phyloP scores from a whole-genome alignment of 2,888 invertebrate species.

The Ennomos fuscantarius region DNA sequence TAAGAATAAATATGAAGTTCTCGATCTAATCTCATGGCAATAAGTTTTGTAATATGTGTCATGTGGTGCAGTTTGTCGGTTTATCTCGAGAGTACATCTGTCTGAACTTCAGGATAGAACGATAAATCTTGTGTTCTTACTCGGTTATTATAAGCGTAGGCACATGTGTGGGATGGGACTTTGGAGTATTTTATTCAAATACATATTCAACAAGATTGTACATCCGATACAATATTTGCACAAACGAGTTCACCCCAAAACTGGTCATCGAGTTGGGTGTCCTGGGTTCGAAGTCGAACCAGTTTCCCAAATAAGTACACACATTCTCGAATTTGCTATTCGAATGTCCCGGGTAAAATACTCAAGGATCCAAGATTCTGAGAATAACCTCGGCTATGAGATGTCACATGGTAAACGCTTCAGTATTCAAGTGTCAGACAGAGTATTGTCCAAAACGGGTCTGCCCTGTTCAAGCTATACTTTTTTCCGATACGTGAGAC shows the following conservation, averaged over 20 bases:
- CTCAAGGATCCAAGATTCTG: constrained; percentile 21
- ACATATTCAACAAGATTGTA: constrained; percentile 4
- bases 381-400: constrained; percentile 38
- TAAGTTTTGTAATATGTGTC: constrained; percentile 31
- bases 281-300: constrained; percentile 12
- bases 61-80: constrained; percentile 33
- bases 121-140: constrained; percentile 47
- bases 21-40: constrained; percentile 36
- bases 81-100: constrained; percentile 45
- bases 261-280: constrained; percentile 19
- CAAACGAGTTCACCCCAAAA: constrained; percentile 14
- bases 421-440: constrained; percentile 75
- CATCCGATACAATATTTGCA: constrained; percentile 17
- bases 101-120: constrained; percentile 51
- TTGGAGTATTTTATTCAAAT: constrained; percentile 15
- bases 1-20: constrained; percentile 26
- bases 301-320: constrained; percentile 17
- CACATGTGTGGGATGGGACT: constrained; percentile 36
- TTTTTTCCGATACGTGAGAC: constrained; percentile 79
- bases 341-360: constrained; percentile 13
- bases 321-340: constrained; percentile 15
- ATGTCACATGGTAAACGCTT: constrained; percentile 67
- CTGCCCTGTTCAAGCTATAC: constrained; percentile 60
- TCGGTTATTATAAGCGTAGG: constrained; percentile 34
- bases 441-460: constrained; percentile 78